Percentiles rank a stretch among this genome's conserved stretches.
These are phyloP conservation scores for Euzophera pinguis DNA, from an alignment of 2,888 invertebrate genomes.

Conservation along the genomic window DNA sequence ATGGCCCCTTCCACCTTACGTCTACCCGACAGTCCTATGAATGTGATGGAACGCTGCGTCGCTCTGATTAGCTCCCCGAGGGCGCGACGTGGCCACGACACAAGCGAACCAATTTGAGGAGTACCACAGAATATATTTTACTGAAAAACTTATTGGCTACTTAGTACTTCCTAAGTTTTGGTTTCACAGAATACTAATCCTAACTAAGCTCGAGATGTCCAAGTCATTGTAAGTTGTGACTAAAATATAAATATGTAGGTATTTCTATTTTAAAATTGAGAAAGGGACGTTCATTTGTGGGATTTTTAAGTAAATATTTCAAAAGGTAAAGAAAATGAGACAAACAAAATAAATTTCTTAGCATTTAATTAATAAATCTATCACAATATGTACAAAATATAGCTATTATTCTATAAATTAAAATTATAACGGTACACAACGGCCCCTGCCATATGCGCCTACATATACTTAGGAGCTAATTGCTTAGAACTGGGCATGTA, in stretches of 20 bases:
- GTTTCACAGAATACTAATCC: too few relatives aligned
- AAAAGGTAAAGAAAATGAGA: constrained; percentile 1
- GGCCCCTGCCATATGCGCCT: not conserved
- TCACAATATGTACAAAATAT: constrained; percentile 39
- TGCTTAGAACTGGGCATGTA: not conserved
- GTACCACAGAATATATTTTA: too few relatives aligned
- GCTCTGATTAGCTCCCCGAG: not conserved
- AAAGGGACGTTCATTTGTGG: too few relatives aligned
- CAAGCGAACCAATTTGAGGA: not conserved
- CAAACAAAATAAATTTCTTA: constrained; percentile 26
- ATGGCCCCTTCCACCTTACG: too few relatives aligned
- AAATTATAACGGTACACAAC: constrained; percentile 11
- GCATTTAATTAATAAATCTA: constrained; percentile 35
- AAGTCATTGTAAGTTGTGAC: too few relatives aligned
- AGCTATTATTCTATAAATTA: constrained; percentile 28
- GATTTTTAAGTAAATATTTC: not conserved
- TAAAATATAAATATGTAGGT: too few relatives aligned
- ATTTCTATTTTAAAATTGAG: too few relatives aligned
- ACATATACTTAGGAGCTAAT: not conserved
- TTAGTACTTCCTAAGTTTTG: too few relatives aligned
- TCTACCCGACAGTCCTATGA: too few relatives aligned
- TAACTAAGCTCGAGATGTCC: too few relatives aligned
- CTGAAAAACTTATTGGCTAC: too few relatives aligned
- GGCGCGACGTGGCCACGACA: not conserved
- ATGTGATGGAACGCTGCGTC: too few relatives aligned